Base-by-base conservation (phyloP, 2,113 vertebrate species). In the Fulmarus glacialis region DNA sequence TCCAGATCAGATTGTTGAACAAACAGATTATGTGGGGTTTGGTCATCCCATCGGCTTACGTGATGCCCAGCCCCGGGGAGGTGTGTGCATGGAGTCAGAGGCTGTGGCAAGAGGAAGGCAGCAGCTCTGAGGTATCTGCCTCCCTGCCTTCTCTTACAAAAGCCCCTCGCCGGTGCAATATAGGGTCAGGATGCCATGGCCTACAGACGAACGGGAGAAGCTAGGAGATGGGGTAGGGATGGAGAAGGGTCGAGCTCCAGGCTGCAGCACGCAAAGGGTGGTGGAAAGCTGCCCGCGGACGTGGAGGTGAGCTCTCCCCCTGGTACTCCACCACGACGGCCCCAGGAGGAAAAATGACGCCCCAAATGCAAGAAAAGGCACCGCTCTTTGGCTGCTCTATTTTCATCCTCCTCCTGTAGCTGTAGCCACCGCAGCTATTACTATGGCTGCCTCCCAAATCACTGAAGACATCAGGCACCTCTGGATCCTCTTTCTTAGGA, bases 11-110 rank as follows among this genome's bases (percentile, higher is more conserved):
- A 32, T 30, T 72, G 45, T 56, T 85, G 58, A 82, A 64, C 60
- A 64, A 88, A 58, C 32, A 80, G 22, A 36, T 91, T 74, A 47
- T 17, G 19, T 73, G 48, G 16, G 58, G n/a, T 82, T 93, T 70
- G 73, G 22, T 84, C 67, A 70, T 40, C 55, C n/a, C 0, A 0
- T 77, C 4, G 2, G 4, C 4, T 71, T 67, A 58, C 5, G 8
- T 1, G 3, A 52, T 22, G 1, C 23, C 87, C 21, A 58, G 48
- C 10, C 48, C 34, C 1, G 2, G 60, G 30, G 78, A 78, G 32
- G 32, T 82, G 50, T 72, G 40, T 1, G 2, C 27, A 4, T 17
- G 38, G 74, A 86, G 27, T 30, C 74, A 82, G 81, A 47, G 19
- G 38, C 55, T 83, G 60, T 17, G 32, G 72, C 26, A 48, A 70